Evolutionary conservation across 2,888 invertebrate genomes (phyloP), one percentile per base, ranked within the genome.

Genomic region (Phengaris alcon): DNA sequence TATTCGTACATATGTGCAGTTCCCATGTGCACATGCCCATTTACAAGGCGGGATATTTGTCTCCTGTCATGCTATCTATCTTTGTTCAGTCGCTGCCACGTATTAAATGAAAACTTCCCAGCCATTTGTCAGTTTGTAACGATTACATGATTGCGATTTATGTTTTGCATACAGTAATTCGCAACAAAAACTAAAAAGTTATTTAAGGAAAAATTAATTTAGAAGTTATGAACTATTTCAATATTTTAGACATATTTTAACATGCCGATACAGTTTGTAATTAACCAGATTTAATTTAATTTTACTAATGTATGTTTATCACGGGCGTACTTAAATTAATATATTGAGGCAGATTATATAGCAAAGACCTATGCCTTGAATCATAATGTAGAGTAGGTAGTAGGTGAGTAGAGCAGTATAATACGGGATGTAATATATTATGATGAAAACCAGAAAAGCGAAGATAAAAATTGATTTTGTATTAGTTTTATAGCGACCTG

Each of bases 31-130:
- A 69, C 75, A 70, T 57, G 75, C 22, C 46, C 57, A 51, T 70
- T 75, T 75, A 75, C 75, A 75, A 75, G 70, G 22, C 74, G 51
- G 57, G n/a, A 75, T 69, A 75, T 75, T 75, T 59, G 75, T 75
- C 70, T 70, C 55, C 75, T 75, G 75, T 75, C 75, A 75, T 70
- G 70, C 70, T 55, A 75, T 75, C 75, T 70, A 70, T 75, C 75
- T 57, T 70, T 75, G 75, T 70, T 75, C 68, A 70, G 46, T 51
- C 48, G 68, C 51, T 70, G 75, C 57, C 75, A 75, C 70, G 70
- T 72, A 70, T 52, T 48, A 72, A 72, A 72, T 52, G 72, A 72
- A 72, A 72, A 35, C 54, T 72, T 72, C 72, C 52, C 72, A 72
- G 54, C 54, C 72, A 72, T 72, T 72, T 54, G 72, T 72, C 72